These are phyloP conservation scores for Cylloceria caligata DNA, from an alignment of 2,888 invertebrate species.

Conservation along the genomic window DNA sequence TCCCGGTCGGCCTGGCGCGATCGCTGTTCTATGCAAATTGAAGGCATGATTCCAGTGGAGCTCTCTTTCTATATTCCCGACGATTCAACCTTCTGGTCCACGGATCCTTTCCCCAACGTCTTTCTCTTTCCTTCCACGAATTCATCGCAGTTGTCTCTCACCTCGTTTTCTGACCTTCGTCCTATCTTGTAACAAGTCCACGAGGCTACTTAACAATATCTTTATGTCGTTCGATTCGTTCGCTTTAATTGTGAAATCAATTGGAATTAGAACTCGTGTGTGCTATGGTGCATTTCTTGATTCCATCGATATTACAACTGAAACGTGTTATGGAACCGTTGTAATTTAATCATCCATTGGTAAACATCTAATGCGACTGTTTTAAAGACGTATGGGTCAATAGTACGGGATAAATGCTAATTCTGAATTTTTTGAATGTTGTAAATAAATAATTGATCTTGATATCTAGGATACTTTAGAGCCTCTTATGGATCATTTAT, in stretches of 20 bases:
- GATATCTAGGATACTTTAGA: too few relatives aligned
- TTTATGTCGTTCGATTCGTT: constrained; percentile 57
- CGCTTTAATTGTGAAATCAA: constrained; percentile 48
- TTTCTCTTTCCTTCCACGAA: constrained; percentile 40
- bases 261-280: constrained; percentile 41
- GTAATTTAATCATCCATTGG: too few relatives aligned
- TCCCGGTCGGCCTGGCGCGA: constrained; percentile 49
- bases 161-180: constrained; percentile 49
- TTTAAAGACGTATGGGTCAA: too few relatives aligned
- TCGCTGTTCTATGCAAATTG: constrained; percentile 70
- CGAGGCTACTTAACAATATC: constrained; percentile 56
- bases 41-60: constrained; percentile 67
- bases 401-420: too few relatives aligned
- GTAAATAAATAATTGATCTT: too few relatives aligned
- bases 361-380: too few relatives aligned
- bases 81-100: constrained; percentile 48
- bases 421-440: too few relatives aligned
- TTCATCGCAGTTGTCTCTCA: constrained; percentile 51
- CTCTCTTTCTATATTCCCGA: constrained; percentile 58
- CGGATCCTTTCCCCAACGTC: constrained; percentile 61
- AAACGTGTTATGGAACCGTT: too few relatives aligned
- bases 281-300: neutral
- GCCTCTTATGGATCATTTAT: too few relatives aligned
- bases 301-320: neutral
- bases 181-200: constrained; percentile 9